Conservation (phyloP, 2,797 vertebrate species). For the Austrolebias charrua region DNA sequence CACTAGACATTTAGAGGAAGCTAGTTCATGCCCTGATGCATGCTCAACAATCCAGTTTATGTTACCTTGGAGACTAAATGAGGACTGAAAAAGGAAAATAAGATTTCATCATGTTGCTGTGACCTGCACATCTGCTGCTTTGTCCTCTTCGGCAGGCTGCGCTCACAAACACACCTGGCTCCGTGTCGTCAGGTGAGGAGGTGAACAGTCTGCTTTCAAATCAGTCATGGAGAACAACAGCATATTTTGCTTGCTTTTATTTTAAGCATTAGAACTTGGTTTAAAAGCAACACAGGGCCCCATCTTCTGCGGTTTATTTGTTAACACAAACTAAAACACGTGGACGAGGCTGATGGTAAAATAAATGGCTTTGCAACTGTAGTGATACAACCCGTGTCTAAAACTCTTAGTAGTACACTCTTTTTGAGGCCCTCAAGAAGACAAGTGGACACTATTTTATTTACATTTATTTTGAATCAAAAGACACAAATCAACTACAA, state of each 20-base stretch:
- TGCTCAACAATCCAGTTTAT: too few relatives aligned
- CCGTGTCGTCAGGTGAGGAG: constrained; percentile 16
- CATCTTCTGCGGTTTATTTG: neutral
- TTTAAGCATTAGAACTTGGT: neutral
- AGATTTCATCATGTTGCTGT: constrained; percentile 30
- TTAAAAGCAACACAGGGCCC: neutral
- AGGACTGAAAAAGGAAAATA: constrained; percentile 26
- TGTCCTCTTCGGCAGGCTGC: neutral
- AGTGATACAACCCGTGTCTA: too few relatives aligned
- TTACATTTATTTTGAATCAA: too few relatives aligned
- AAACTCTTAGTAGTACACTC: too few relatives aligned
- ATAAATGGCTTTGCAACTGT: too few relatives aligned
- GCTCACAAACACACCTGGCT: neutral
- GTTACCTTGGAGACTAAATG: constrained; percentile 53
- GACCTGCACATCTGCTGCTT: constrained; percentile 17
- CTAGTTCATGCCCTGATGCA: constrained; percentile 23
- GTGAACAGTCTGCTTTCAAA: constrained; percentile 34
- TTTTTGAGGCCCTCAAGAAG: too few relatives aligned
- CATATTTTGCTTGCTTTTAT: constrained; percentile 17
- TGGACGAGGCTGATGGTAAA: neutral
- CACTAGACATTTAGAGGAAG: constrained; percentile 5
- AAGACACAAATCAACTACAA: too few relatives aligned
- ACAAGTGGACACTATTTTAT: too few relatives aligned
- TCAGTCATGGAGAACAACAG: constrained; percentile 37
- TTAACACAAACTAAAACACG: neutral